A percentile compares a stretch with the other conserved stretches of the same genome.
Evolutionary conservation across 2,113 vertebrate species (phyloP).

Genomic region (Tichodroma muraria): DNA sequence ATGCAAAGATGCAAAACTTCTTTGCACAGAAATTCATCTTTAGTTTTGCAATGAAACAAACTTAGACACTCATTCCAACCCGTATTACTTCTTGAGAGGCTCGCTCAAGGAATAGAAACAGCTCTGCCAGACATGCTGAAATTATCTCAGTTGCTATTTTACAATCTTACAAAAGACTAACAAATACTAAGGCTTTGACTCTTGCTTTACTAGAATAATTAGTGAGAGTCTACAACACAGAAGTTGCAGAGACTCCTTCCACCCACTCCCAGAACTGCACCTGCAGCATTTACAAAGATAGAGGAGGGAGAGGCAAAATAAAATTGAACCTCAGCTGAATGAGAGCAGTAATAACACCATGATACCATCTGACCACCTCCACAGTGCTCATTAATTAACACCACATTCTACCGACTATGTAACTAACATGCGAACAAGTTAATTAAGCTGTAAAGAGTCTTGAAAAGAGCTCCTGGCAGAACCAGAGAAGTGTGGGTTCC

Average conservation of each 20-base stretch:
- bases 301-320: not conserved
- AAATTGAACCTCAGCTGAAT: not conserved
- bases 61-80: not conserved
- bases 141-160: not conserved
- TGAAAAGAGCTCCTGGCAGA: not conserved
- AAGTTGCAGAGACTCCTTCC: not conserved
- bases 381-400: not conserved
- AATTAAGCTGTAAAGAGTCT: not conserved
- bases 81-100: not conserved
- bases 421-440: not conserved
- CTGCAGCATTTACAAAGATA: not conserved
- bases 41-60: not conserved
- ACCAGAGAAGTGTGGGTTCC: not conserved
- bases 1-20: not conserved
- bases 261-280: not conserved
- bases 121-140: not conserved
- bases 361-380: not conserved
- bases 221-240: not conserved
- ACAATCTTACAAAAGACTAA: not conserved
- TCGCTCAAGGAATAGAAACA: not conserved
- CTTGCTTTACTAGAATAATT: not conserved
- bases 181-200: not conserved
- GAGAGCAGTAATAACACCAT: not conserved
- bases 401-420: not conserved
- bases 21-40: not conserved